Percentiles rank a stretch among this genome's conserved stretches.
These are phyloP conservation scores for Halocynthia aurantium DNA, from an alignment of 23 tunicate genomes.

Conservation along the genomic window DNA sequence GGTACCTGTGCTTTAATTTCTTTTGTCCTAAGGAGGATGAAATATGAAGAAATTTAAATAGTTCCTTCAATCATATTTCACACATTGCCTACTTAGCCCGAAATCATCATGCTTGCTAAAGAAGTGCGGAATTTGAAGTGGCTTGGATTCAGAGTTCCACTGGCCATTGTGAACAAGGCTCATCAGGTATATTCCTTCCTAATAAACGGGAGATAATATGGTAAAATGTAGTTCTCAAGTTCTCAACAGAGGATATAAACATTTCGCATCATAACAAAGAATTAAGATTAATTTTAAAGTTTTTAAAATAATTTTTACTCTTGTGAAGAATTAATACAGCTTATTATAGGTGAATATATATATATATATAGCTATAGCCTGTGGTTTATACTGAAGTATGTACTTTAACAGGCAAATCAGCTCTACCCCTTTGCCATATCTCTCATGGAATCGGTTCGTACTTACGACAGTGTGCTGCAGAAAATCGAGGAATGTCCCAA, in stretches of 20 bases:
- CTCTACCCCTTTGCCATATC: slow-evolving; percentile 97
- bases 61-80: background rate
- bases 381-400: too few species aligned
- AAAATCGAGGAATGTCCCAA: slow-evolving; percentile 71
- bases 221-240: too few species aligned
- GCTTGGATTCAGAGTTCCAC: slow-evolving; percentile 94
- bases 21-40: background rate
- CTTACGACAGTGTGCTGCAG: slow-evolving; percentile 84
- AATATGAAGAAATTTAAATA: background rate
- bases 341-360: too few species aligned
- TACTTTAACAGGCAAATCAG: slow-evolving; percentile 75
- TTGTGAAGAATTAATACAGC: too few species aligned
- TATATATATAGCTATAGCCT: too few species aligned
- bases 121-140: slow-evolving; percentile 95
- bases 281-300: too few species aligned
- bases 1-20: slow-evolving; percentile 29
- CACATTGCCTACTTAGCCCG: slow-evolving; percentile 43
- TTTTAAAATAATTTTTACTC: too few species aligned
- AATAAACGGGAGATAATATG: too few species aligned
- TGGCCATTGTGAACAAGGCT: slow-evolving; percentile 95
- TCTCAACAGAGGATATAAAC: too few species aligned
- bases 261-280: too few species aligned
- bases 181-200: slow-evolving; percentile 63
- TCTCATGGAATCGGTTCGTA: slow-evolving; percentile 85
- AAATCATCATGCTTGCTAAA: slow-evolving; percentile 89